Evolutionary conservation across 2,888 invertebrate genomes (phyloP).

Genomic region (Cephus spinipes): DNA sequence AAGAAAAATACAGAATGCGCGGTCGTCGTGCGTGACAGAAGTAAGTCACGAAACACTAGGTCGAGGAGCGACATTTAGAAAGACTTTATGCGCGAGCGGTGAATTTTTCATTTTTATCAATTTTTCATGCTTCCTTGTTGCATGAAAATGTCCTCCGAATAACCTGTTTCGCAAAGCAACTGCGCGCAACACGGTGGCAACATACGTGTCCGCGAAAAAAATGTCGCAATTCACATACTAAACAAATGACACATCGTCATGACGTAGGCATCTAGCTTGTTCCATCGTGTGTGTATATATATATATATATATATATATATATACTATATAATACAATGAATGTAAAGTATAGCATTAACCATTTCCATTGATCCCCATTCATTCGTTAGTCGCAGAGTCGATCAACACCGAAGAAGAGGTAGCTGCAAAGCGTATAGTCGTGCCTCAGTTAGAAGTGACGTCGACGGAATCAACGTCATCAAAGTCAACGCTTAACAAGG

Average conservation of each 20-base stretch:
- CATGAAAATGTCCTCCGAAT: not conserved
- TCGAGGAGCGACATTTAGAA: not conserved
- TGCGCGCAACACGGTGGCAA: not conserved
- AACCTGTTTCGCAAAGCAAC: not conserved
- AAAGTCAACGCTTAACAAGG: not conserved
- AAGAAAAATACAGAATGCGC: not conserved
- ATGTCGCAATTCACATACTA: not conserved
- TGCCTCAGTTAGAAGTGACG: slow-evolving; percentile 35
- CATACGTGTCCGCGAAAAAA: not conserved
- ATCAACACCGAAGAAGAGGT: slow-evolving; percentile 40
- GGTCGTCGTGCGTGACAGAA: not conserved
- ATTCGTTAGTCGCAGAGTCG: slow-evolving; percentile 41
- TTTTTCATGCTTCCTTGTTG: not conserved
- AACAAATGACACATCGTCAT: slow-evolving; percentile 14
- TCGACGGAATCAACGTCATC: slow-evolving; percentile 4
- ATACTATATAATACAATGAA: not conserved
- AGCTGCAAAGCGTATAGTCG: slow-evolving; percentile 41
- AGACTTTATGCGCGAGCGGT: not conserved
- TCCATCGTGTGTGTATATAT: not conserved
- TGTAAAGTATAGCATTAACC: not conserved
- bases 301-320: not conserved
- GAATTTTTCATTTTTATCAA: not conserved
- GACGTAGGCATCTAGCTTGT: slow-evolving; percentile 21
- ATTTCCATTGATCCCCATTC: slow-evolving; percentile 14
- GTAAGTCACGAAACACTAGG: not conserved